These are phyloP conservation scores for Drosophila hawaiiensis DNA, from an alignment of 2,888 invertebrate genomes.

Conservation along the genomic window DNA sequence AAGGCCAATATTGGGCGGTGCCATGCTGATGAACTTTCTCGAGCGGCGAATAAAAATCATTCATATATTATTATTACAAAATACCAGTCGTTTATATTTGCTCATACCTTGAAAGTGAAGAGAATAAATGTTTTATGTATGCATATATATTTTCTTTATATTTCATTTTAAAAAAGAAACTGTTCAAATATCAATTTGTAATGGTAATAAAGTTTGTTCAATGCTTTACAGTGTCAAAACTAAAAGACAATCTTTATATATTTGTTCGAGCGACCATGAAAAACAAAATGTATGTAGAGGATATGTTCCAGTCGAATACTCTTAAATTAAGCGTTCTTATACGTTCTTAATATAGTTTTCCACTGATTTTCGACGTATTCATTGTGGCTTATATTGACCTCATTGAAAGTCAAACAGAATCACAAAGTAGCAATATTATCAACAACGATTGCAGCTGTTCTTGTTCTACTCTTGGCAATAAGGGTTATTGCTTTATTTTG, in stretches of 20 bases:
- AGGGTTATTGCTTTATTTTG: slow-evolving; percentile 61
- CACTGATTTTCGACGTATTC: slow-evolving; percentile 7
- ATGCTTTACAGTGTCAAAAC: not conserved
- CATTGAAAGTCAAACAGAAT: slow-evolving; percentile 26
- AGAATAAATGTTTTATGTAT: not conserved
- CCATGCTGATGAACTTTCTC: slow-evolving; percentile 26
- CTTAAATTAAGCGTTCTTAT: not conserved
- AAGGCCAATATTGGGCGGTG: slow-evolving; percentile 10
- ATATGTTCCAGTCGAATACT: not conserved
- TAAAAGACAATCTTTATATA: not conserved
- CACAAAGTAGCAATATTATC: slow-evolving; percentile 34
- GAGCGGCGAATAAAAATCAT: not conserved
- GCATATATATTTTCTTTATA: not conserved
- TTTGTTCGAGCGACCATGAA: not conserved
- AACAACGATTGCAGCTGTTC: slow-evolving; percentile 7
- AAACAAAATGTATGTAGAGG: not conserved
- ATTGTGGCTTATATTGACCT: slow-evolving; percentile 36
- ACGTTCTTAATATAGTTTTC: slow-evolving; percentile 30
- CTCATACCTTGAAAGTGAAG: not conserved
- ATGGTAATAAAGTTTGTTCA: not conserved
- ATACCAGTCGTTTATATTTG: not conserved
- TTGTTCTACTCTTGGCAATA: slow-evolving; percentile 30
- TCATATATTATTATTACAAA: not conserved
- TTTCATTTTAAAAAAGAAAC: not conserved
- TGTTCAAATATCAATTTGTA: not conserved